Evolutionary conservation across 53 echinoderm and acorn worm species (phyloP), one percentile per base, ranked within the genome.

Genomic region (Stichopus horrens): DNA sequence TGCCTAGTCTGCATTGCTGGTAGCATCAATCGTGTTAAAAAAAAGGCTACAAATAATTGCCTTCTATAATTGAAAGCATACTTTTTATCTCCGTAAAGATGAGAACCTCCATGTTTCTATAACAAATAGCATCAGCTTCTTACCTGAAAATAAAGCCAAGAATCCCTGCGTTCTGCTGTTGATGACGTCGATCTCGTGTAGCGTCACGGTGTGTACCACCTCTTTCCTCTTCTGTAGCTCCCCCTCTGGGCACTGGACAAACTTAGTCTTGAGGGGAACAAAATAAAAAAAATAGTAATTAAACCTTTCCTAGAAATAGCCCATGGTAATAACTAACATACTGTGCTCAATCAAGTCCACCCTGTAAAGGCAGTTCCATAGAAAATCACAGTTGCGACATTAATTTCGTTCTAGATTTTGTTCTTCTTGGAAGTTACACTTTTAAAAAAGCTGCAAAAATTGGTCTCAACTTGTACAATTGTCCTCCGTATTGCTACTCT

Each of bases 91-190:
- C 37, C 2, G 0, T 37, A 1, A 37, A 37, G 37, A 37, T 37
- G 37, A 37, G 37, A 37, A 2, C 37, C 37, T 37, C 37, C 37
- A 37, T 37, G 37, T 37, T 37, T 37, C 37, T 37, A 37, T 37
- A 1, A 37, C 37, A 37, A 2, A 37, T 37, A 37, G 2, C 37
- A 37, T 37, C 37, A 37, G 37, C 37, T 37, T 37, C n/a, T 23
- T 81, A 97, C 97, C 97, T 85, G 99, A 95, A 88, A 98, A 98
- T 20, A 98, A 89, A n/a, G 99, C 99, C 4, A 98, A 91, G 90
- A 98, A 98, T 71, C 99, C 99, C 89, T 98, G 99, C 16, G 99
- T 98, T 5, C 99, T 94, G 88, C 99, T 98, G 83, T 98, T 98
- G 76, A 98, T 98, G 56, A 98, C 99, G 74, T 98, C 99, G 23